Base-by-base conservation (phyloP, 1,140 invertebrate genomes). In the Rhizoglyphus robini region DNA sequence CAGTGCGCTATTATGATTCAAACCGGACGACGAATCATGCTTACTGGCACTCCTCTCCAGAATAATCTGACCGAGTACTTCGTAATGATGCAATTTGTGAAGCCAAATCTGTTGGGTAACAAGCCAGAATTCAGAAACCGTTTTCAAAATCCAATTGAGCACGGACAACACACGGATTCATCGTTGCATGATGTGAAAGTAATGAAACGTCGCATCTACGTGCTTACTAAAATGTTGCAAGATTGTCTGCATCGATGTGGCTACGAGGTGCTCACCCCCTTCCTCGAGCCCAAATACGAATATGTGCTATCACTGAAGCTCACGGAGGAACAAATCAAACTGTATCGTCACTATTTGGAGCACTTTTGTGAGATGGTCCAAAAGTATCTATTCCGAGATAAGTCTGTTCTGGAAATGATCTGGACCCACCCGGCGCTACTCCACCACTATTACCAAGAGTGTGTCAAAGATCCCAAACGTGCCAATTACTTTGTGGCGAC, bases 361-460 rank as follows among this genome's bases (percentile, higher is more conserved):
- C 36, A 68, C n/a, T 20, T 47, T 63, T 15, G 20, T 20, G 5
- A 32, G n/a, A 13, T 20, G 15, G 4, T 20, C 2, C 2, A n/a
- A n/a, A n/a, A 46, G 8, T 46, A 98, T 81, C 93, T 95, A 0
- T 79, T 99, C 15, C 96, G 95, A 75, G 93, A 95, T 11, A 98
- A 97, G 78, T 90, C 95, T 46, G 90, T 97, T 59, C 96, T 95
- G 75, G 96, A 93, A 74, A 98, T 98, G 83, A 98, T 99, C 69
- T 99, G 95, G 94, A 99, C 98, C 75, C 96, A 99, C 79, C 95
- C 96, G 0, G 94, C 98, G 77, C 87, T 98, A 57, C 75, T 99
- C 18, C 18, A n/a, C n/a, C n/a, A n/a, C n/a, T n/a, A n/a, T n/a
- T n/a, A n/a, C n/a, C n/a, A n/a, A n/a, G n/a, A n/a, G n/a, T n/a